phyloP scores from a whole-genome alignment of 2,888 invertebrate species.

The Molanna angustata region DNA sequence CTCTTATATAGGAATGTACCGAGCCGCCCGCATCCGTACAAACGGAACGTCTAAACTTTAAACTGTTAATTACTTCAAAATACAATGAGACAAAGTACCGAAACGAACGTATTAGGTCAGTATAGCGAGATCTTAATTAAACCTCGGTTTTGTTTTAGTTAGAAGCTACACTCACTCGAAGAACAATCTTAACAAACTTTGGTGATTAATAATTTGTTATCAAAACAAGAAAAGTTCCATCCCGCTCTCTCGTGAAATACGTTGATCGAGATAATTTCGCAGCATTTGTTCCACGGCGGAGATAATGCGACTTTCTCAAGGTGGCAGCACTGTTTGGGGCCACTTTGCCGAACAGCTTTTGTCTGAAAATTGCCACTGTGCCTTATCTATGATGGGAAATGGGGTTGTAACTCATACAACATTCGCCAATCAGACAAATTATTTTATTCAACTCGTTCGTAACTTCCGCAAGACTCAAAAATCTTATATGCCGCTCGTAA shows the following conservation, averaged over 20 bases:
- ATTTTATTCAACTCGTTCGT: background rate
- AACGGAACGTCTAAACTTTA: too few relatives aligned
- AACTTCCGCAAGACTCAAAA: background rate
- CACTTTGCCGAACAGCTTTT: conserved; percentile 1
- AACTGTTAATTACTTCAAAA: background rate
- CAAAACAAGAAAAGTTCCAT: conserved; percentile 31
- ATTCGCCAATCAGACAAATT: conserved; percentile 1
- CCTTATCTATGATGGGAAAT: conserved; percentile 9
- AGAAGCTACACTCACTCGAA: conserved; percentile 3
- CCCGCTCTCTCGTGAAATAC: conserved; percentile 22
- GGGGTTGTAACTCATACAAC: background rate
- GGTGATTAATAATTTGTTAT: conserved; percentile 34
- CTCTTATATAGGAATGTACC: too few relatives aligned
- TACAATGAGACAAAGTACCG: background rate
- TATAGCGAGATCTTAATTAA: conserved; percentile 22
- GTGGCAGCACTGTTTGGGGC: conserved; percentile 3
- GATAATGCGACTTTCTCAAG: conserved; percentile 19
- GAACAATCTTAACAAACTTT: conserved; percentile 25
- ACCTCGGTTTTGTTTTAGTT: conserved; percentile 22
- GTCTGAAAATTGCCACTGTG: background rate
- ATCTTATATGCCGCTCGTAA: too few relatives aligned
- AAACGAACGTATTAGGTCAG: conserved; percentile 19
- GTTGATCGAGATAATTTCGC: conserved; percentile 25
- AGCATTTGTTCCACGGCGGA: conserved; percentile 20
- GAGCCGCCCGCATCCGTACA: too few relatives aligned